Percentiles rank a stretch among this genome's conserved stretches.
phyloP scores from a whole-genome alignment of 2,113 vertebrate species.

The Ptychochromis oligacanthus region DNA sequence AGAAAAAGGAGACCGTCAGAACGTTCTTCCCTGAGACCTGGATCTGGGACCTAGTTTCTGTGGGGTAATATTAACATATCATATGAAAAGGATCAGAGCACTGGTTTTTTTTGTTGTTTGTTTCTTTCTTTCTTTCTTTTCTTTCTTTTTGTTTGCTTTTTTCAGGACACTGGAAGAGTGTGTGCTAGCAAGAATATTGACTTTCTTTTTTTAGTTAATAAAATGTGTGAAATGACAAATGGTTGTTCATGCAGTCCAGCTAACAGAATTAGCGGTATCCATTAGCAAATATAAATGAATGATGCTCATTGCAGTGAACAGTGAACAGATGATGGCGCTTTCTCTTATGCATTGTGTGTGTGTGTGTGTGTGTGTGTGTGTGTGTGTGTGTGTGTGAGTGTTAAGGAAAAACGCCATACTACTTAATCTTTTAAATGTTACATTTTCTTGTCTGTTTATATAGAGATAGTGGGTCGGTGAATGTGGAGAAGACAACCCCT shows the following conservation, averaged over 20 bases:
- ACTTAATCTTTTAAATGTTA: background rate
- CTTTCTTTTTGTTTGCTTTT: no score
- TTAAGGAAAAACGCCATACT: background rate
- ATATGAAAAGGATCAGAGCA: background rate
- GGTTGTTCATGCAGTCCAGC: background rate
- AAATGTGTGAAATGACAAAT: background rate
- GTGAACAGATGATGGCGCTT: background rate
- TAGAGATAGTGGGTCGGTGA: constrained; percentile 64
- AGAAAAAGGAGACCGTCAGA: constrained; percentile 71
- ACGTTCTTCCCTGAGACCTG: constrained; percentile 90
- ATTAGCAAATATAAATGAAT: background rate
- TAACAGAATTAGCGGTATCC: background rate
- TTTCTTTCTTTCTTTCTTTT: no score
- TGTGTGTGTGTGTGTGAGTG: no score
- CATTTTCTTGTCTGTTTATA: background rate
- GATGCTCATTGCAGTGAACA: background rate
- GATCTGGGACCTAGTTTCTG: constrained; percentile 87
- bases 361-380: no score
- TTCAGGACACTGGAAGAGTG: no score
- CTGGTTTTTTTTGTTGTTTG: background rate
- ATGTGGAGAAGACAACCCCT: constrained; percentile 79
- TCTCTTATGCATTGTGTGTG: no score
- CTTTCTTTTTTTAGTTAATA: background rate
- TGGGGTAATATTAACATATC: constrained; percentile 76
- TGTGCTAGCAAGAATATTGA: background rate